These are phyloP conservation scores for Otolemur garnettii DNA, from an alignment of 2,113 vertebrate species.

Conservation along the genomic window DNA sequence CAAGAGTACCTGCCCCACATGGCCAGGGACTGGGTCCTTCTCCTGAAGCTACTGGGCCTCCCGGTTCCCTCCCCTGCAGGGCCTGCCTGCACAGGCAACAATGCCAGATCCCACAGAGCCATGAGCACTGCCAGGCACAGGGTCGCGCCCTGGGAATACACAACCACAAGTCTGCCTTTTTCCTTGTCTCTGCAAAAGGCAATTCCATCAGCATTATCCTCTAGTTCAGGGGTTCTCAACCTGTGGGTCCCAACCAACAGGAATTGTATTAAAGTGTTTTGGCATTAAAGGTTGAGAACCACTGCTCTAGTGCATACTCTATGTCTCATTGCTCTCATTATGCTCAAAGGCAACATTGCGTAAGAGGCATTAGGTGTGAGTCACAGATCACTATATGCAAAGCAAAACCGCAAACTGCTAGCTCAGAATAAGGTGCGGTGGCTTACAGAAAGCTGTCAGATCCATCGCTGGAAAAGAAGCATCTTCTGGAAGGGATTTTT, in stretches of 20 bases:
- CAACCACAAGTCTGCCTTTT: neutral
- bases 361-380: neutral
- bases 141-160: too few relatives aligned
- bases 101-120: neutral
- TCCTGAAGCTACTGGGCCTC: neutral
- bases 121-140: neutral
- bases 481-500: too few relatives aligned
- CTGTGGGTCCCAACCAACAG: too few relatives aligned
- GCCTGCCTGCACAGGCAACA: neutral
- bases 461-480: accelerated
- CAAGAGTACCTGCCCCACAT: neutral
- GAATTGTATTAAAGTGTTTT: too few relatives aligned
- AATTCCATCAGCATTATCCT: too few relatives aligned
- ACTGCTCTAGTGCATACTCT: neutral
- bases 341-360: neutral
- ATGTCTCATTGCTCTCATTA: neutral
- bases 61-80: neutral
- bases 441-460: neutral
- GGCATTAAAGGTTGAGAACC: too few relatives aligned
- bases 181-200: neutral
- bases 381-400: neutral
- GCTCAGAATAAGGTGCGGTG: accelerated
- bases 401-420: neutral
- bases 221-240: too few relatives aligned
- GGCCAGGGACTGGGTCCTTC: neutral